Evolutionary conservation across 2,888 invertebrate species (phyloP).

Genomic region (Holacanthella duospinosa): DNA sequence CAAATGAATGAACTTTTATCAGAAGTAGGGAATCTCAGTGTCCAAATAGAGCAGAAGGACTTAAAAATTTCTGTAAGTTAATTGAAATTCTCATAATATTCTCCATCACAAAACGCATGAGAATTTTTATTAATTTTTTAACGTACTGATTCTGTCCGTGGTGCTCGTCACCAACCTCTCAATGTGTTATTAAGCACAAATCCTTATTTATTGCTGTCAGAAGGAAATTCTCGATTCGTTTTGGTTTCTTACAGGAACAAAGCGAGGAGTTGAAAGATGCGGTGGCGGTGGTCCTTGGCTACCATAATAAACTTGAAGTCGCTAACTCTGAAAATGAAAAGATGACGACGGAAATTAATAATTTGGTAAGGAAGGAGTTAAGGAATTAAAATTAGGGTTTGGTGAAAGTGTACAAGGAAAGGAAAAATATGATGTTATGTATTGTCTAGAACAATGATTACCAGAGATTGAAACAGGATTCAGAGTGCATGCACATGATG

Average conservation of each 20-base stretch:
- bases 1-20: no score
- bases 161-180: no score
- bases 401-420: no score
- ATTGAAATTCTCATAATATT: neutral
- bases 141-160: no score
- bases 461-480: no score
- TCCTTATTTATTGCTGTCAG: no score
- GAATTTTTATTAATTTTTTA: neutral
- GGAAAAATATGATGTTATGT: neutral
- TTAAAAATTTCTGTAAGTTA: neutral
- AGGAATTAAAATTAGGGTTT: no score
- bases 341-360: slow-evolving; percentile 4
- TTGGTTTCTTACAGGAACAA: slow-evolving; percentile 7
- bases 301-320: slow-evolving; percentile 8
- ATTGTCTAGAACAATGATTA: no score
- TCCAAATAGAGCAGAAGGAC: no score
- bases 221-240: no score
- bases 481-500: slow-evolving; percentile 13
- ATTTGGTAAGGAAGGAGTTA: slow-evolving; percentile 9
- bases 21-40: no score
- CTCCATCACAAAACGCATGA: neutral
- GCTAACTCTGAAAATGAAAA: slow-evolving; percentile 11
- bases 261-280: slow-evolving; percentile 10
- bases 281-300: neutral
- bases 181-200: no score